Percentiles rank a stretch among this genome's conserved stretches.
phyloP scores from a whole-genome alignment of 2,888 invertebrate species.

The Macrosiphum euphorbiae region DNA sequence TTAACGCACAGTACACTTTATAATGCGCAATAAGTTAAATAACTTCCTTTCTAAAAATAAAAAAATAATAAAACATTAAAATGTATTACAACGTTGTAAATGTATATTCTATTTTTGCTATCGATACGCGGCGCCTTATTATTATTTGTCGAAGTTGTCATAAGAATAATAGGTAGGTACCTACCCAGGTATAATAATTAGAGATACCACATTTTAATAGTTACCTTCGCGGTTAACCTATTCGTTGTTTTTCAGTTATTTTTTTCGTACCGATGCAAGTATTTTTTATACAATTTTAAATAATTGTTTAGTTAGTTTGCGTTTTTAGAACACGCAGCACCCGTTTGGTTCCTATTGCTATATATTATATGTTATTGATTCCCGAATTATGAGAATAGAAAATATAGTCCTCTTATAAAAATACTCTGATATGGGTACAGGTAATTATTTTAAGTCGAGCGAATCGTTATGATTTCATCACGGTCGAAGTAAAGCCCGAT shows the following conservation, averaged over 20 bases:
- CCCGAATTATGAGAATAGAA: not conserved
- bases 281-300: not conserved
- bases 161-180: not conserved
- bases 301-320: not conserved
- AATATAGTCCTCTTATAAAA: not conserved
- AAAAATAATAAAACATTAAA: conserved; percentile 20
- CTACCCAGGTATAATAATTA: not conserved
- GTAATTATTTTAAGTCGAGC: not conserved
- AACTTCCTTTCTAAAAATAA: conserved; percentile 56
- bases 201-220: not conserved
- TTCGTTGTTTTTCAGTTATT: not conserved
- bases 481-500: not conserved
- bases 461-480: not conserved
- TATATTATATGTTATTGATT: not conserved
- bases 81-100: not conserved
- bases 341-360: not conserved
- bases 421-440: not conserved
- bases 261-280: not conserved
- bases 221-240: not conserved
- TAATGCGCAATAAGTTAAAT: conserved; percentile 60
- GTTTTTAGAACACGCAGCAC: not conserved
- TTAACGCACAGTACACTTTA: conserved; percentile 28
- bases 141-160: not conserved
- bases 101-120: not conserved
- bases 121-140: not conserved